Conservation (phyloP, 2,113 vertebrate genomes). For the Semicossyphus pulcher region DNA sequence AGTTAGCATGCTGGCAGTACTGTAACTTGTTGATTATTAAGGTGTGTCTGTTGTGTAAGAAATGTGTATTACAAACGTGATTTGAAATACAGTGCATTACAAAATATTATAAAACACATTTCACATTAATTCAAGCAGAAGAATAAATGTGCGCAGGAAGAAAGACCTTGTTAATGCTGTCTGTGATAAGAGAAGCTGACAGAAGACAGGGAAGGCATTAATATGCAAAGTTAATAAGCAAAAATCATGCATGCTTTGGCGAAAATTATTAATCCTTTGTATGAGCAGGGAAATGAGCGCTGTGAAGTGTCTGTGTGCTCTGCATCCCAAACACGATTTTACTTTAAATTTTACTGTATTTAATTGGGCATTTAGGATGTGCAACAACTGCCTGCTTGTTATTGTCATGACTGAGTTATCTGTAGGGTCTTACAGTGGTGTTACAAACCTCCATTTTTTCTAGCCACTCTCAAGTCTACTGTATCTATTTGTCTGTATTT, state of each 20-base stretch:
- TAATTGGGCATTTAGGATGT: conserved; percentile 58
- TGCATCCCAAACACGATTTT: conserved; percentile 22
- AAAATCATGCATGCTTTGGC: conserved; percentile 26
- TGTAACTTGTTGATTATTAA: background rate
- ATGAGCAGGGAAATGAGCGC: conserved; percentile 36
- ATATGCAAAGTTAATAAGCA: conserved; percentile 43
- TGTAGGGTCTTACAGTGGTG: conserved; percentile 22
- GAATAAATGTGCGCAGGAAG: background rate
- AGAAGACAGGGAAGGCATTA: conserved; percentile 30
- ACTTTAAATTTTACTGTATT: conserved; percentile 24
- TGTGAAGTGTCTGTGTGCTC: conserved; percentile 28
- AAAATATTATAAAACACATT: no score
- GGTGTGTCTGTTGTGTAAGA: background rate
- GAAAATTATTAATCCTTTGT: conserved; percentile 49
- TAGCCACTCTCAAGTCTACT: background rate
- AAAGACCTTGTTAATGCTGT: background rate
- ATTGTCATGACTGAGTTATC: conserved; percentile 43
- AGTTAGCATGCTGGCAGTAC: background rate
- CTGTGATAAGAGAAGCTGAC: background rate
- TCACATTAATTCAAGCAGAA: background rate
- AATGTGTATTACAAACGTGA: background rate
- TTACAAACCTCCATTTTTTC: conserved; percentile 11
- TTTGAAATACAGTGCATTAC: background rate
- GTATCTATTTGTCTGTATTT: conserved; percentile 39
- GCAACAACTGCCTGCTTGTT: conserved; percentile 57